A percentile compares a stretch with the other conserved stretches of the same genome.
phyloP scores from a whole-genome alignment of 2,113 vertebrate species.

The Suricata suricatta region DNA sequence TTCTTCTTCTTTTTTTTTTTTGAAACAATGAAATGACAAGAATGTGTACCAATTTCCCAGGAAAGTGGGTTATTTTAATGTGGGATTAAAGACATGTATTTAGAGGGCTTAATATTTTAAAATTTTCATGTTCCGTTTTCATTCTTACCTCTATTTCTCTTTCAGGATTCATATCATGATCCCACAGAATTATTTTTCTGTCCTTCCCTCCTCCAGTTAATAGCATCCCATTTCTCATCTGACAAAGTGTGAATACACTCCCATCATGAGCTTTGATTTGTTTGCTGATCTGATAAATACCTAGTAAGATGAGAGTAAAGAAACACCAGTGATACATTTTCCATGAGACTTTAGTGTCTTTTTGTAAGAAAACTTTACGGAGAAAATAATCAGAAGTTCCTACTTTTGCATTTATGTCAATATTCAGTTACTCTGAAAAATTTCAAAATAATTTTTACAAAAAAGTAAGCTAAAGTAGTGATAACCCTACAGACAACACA shows the following conservation, averaged over 20 bases:
- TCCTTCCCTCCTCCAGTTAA: conserved; percentile 97
- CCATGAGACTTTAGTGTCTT: conserved; percentile 27
- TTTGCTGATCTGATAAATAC: conserved; percentile 94
- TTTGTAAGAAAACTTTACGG: conserved; percentile 33
- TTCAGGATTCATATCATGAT: conserved; percentile 93
- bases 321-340: neutral
- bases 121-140: neutral
- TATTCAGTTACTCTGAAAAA: conserved; percentile 29
- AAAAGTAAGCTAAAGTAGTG: neutral
- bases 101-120: neutral
- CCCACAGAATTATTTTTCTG: conserved; percentile 95
- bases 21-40: neutral
- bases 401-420: neutral
- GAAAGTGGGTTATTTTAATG: conserved; percentile 1
- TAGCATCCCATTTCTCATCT: conserved; percentile 95
- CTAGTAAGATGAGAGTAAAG: conserved; percentile 70
- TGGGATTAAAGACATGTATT: neutral
- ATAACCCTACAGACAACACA: neutral
- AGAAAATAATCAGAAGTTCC: neutral
- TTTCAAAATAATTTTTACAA: conserved; percentile 26
- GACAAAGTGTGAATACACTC: conserved; percentile 97
- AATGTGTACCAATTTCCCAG: neutral
- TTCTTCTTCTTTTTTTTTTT: neutral
- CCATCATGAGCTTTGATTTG: conserved; percentile 97
- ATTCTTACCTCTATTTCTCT: conserved; percentile 95